These are phyloP conservation scores for Chaetura pelagica DNA, from an alignment of 2,113 vertebrate genomes.

Conservation along the genomic window DNA sequence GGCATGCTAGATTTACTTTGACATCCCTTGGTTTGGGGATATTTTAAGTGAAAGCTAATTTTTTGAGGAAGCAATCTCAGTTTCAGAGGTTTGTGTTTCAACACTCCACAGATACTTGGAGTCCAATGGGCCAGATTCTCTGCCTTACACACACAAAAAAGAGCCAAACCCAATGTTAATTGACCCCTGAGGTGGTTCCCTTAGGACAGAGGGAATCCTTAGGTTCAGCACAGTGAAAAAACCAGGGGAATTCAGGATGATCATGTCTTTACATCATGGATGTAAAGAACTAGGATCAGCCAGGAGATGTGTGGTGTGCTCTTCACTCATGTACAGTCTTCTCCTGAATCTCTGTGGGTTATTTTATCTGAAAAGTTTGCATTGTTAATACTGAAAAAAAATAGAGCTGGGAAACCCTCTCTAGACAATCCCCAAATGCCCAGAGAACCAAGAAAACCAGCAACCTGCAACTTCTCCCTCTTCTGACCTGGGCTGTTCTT, in stretches of 20 bases:
- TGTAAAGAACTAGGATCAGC: not conserved
- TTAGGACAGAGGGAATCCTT: not conserved
- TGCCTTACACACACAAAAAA: not conserved
- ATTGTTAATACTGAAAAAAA: not conserved
- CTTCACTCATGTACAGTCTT: not conserved
- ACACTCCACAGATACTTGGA: not conserved
- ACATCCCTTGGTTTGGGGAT: not conserved
- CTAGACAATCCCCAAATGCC: not conserved
- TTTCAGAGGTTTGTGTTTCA: constrained; percentile 2
- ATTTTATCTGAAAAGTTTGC: not conserved
- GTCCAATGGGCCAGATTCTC: not conserved
- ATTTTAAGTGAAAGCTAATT: not conserved
- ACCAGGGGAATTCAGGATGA: not conserved
- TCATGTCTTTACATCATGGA: rapidly evolving
- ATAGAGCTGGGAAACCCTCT: not conserved
- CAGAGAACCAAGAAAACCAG: not conserved
- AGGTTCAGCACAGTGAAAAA: not conserved
- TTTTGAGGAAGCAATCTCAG: not conserved
- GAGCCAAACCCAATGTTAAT: not conserved
- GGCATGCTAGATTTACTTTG: not conserved
- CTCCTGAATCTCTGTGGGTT: not conserved
- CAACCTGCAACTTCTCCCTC: not conserved
- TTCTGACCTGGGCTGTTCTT: not conserved
- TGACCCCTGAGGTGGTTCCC: not conserved
- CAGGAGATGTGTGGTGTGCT: not conserved